Evolutionary conservation across 1,140 invertebrate species (phyloP).

Genomic region (Drosophila leontia): DNA sequence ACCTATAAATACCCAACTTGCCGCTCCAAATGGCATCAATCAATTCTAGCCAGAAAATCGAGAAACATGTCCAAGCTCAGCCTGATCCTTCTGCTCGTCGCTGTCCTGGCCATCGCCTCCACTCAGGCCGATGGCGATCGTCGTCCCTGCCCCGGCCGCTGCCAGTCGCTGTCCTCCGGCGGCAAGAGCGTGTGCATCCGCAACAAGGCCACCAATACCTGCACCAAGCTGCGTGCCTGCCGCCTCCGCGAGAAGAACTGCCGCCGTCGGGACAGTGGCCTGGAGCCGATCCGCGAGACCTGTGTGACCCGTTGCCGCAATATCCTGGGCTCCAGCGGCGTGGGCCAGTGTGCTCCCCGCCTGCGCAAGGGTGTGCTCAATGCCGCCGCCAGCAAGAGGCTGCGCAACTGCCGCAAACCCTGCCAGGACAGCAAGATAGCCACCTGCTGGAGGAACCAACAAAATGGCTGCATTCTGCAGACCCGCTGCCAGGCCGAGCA

Average conservation of each 20-base stretch:
- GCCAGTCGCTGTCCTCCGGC: conserved; percentile 19
- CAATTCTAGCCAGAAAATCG: not conserved
- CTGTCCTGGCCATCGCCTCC: conserved; percentile 19
- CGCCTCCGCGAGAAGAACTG: conserved; percentile 66
- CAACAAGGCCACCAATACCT: conserved; percentile 41
- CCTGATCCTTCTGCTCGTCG: conserved; percentile 38
- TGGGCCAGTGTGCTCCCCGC: conserved; percentile 37
- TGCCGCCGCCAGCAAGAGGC: conserved; percentile 7
- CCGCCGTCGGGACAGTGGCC: conserved; percentile 33
- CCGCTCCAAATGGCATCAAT: conserved; percentile 4
- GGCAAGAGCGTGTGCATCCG: conserved; percentile 46
- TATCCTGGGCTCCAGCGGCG: conserved; percentile 35
- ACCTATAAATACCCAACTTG: conserved; percentile 17
- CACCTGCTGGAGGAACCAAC: conserved; percentile 35
- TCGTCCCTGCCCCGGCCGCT: conserved; percentile 46
- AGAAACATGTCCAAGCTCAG: conserved; percentile 61
- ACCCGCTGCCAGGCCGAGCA: conserved; percentile 43
- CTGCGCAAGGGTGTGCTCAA: not conserved
- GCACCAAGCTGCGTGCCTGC: conserved; percentile 60
- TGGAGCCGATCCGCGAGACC: conserved; percentile 14
- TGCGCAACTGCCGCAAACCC: conserved; percentile 23
- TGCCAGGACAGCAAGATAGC: conserved; percentile 50
- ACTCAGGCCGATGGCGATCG: conserved; percentile 35
- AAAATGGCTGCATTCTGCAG: conserved; percentile 26
- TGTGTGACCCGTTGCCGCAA: conserved; percentile 34